Evolutionary conservation across 2,888 invertebrate species (phyloP).

Genomic region (Netelia fuscicornis): DNA sequence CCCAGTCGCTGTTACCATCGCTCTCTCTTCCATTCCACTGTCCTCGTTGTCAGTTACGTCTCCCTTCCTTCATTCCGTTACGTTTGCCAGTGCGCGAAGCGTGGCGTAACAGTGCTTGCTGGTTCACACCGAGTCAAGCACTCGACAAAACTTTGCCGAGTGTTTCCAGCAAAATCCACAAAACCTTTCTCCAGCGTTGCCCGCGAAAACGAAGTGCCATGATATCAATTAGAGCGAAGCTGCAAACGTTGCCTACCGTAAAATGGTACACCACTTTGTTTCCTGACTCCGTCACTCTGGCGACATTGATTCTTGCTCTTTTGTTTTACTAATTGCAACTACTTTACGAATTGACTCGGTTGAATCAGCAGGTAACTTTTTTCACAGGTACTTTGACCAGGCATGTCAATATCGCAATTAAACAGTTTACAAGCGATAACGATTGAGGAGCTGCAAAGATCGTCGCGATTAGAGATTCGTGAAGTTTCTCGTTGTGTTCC

Average conservation of each 20-base stretch:
- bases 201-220: conserved; percentile 12
- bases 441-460: conserved; percentile 14
- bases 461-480: conserved; percentile 16
- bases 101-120: conserved; percentile 62
- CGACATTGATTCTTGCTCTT: neutral
- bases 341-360: too few relatives aligned
- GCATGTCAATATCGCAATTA: too few relatives aligned
- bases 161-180: conserved; percentile 18
- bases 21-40: neutral
- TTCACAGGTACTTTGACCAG: too few relatives aligned
- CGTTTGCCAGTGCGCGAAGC: conserved; percentile 45
- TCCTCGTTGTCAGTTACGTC: conserved; percentile 16
- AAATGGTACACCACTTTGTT: conserved; percentile 5
- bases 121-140: conserved; percentile 53
- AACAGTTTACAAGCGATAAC: too few relatives aligned
- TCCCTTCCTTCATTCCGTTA: conserved; percentile 39
- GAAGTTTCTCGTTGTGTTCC: conserved; percentile 26
- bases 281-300: neutral
- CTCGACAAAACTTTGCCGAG: conserved; percentile 42
- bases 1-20: conserved; percentile 19
- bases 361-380: too few relatives aligned
- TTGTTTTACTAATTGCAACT: neutral
- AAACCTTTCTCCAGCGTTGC: conserved; percentile 7
- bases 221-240: conserved; percentile 11
- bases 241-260: conserved; percentile 26